A percentile compares a stretch with the other conserved stretches of the same genome.
Conservation (phyloP, 2,797 vertebrate genomes). For the Chaetophractus vellerosus region DNA sequence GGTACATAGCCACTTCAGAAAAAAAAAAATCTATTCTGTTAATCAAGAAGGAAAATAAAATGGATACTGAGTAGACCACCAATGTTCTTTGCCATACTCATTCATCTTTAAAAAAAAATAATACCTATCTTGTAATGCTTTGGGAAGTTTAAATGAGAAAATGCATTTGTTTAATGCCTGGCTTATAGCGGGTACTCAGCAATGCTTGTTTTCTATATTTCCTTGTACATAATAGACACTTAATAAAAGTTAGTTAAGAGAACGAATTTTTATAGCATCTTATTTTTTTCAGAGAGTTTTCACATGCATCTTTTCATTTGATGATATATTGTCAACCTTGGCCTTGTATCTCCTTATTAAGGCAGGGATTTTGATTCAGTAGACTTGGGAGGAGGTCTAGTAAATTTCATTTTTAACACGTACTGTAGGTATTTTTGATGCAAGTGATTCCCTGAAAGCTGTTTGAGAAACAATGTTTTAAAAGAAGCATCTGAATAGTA, state of each 20-base stretch:
- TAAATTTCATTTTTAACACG: neutral
- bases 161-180: neutral
- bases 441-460: neutral
- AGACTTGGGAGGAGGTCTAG: neutral
- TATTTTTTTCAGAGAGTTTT: neutral
- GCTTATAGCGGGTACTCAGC: neutral
- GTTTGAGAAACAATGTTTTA: neutral
- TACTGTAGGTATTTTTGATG: neutral
- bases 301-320: neutral
- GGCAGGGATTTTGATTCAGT: neutral
- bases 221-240: neutral
- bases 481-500: neutral
- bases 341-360: neutral
- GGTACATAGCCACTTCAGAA: neutral
- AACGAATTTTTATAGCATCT: neutral
- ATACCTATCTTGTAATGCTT: no score
- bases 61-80: neutral
- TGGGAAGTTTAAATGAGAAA: neutral
- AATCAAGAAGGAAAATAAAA: neutral
- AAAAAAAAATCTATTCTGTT: neutral
- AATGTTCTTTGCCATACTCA: neutral
- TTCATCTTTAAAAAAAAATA: neutral
- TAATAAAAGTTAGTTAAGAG: neutral
- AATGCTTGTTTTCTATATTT: neutral
- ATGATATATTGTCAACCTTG: neutral